These are phyloP conservation scores for Diphyllodes magnificus DNA, from an alignment of 2,113 vertebrate genomes.

Conservation along the genomic window DNA sequence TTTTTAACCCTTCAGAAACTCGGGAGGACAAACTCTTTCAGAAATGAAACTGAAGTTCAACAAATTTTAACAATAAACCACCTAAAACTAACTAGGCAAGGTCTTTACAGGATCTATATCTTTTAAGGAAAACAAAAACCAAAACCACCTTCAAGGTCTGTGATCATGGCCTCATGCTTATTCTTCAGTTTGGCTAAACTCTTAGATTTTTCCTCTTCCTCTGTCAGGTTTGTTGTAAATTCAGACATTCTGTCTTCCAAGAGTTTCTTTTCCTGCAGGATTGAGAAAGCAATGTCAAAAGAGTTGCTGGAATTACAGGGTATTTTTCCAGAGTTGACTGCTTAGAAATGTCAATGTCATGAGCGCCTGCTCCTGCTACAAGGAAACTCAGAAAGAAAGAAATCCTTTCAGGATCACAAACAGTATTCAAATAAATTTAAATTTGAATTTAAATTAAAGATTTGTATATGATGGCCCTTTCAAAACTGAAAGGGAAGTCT, in stretches of 20 bases:
- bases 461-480: background rate
- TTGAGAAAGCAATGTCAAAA: background rate
- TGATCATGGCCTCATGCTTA: slow-evolving; percentile 98
- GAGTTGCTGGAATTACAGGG: background rate
- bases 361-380: background rate
- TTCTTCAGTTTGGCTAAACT: slow-evolving; percentile 96
- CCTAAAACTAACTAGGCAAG: background rate
- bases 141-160: slow-evolving; percentile 89
- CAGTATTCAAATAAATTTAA: background rate
- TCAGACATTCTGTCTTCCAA: slow-evolving; percentile 92
- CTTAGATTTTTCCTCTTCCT: slow-evolving; percentile 98
- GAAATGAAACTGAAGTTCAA: background rate
- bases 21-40: background rate
- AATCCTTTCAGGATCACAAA: background rate
- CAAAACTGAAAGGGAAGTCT: background rate
- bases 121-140: background rate
- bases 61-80: background rate
- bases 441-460: background rate
- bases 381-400: background rate
- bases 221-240: slow-evolving; percentile 91
- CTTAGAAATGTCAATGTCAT: background rate
- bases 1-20: slow-evolving; percentile 57
- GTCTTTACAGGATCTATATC: background rate
- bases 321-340: background rate
- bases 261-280: slow-evolving; percentile 89